A percentile compares a stretch with the other conserved stretches of the same genome.
Conservation (phyloP, 2,888 invertebrate genomes). For the Pachycephus smyrnensis region DNA sequence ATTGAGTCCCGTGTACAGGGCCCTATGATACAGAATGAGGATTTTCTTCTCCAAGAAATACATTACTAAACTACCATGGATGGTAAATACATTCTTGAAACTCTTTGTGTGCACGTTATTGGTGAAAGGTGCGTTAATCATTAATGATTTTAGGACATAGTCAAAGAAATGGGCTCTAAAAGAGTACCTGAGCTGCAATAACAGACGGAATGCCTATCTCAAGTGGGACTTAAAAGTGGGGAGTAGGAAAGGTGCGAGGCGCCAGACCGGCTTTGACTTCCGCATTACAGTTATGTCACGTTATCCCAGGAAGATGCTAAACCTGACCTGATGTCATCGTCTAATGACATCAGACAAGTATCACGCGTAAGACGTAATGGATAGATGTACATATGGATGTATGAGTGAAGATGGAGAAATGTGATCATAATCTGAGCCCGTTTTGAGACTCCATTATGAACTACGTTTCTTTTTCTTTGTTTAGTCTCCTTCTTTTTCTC, state of each 20-base stretch:
- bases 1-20: background rate
- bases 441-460: background rate
- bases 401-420: background rate
- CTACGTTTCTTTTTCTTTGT: background rate
- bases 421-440: background rate
- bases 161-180: background rate
- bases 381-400: background rate
- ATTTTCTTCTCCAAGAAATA: background rate
- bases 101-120: background rate
- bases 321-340: background rate
- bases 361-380: background rate
- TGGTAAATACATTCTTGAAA: background rate
- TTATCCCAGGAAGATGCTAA: constrained; percentile 11
- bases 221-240: background rate
- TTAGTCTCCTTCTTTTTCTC: background rate
- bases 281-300: constrained; percentile 23
- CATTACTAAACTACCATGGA: background rate
- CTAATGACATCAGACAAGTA: background rate
- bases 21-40: background rate
- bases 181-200: background rate
- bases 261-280: background rate
- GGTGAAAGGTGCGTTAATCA: background rate
- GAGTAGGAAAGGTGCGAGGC: background rate
- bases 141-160: background rate
- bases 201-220: background rate